Percentiles rank a stretch among this genome's conserved stretches.
Evolutionary conservation across 2,888 invertebrate genomes (phyloP).

Genomic region (Steinernema hermaphroditum): DNA sequence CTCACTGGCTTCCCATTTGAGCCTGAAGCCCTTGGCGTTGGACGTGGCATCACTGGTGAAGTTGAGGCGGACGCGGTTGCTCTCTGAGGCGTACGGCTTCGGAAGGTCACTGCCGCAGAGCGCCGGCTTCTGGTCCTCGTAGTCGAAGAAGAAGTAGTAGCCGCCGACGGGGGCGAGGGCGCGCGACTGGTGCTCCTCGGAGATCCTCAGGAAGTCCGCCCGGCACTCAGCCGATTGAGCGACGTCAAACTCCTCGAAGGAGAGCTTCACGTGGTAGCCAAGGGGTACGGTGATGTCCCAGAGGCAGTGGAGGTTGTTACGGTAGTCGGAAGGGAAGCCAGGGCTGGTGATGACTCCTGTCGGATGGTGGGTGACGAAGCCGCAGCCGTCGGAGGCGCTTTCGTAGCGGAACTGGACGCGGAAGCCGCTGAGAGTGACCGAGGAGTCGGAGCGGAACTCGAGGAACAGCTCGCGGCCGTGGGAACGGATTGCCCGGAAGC

Average conservation of each 20-base stretch:
- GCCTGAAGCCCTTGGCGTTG: conserved; percentile 56
- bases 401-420: conserved; percentile 15
- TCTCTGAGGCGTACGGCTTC: conserved; percentile 45
- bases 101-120: conserved; percentile 53
- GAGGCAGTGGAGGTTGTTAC: conserved; percentile 54
- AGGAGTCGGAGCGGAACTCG: conserved; percentile 49
- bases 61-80: conserved; percentile 58
- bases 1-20: conserved; percentile 57
- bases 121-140: conserved; percentile 45
- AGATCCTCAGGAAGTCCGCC: conserved; percentile 52
- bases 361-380: conserved; percentile 50
- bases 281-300: conserved; percentile 60
- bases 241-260: conserved; percentile 54
- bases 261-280: conserved; percentile 55
- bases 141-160: conserved; percentile 61
- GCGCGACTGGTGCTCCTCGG: conserved; percentile 59
- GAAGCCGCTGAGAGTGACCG: conserved; percentile 49
- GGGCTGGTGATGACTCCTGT: conserved; percentile 54
- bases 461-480: conserved; percentile 44
- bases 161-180: conserved; percentile 54
- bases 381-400: conserved; percentile 45
- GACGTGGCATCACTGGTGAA: conserved; percentile 55
- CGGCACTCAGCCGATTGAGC: conserved; percentile 47
- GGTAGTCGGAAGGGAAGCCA: conserved; percentile 49
- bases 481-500: conserved; percentile 40